phyloP scores from a whole-genome alignment of 1,140 invertebrate species.

The Amyelois transitella region DNA sequence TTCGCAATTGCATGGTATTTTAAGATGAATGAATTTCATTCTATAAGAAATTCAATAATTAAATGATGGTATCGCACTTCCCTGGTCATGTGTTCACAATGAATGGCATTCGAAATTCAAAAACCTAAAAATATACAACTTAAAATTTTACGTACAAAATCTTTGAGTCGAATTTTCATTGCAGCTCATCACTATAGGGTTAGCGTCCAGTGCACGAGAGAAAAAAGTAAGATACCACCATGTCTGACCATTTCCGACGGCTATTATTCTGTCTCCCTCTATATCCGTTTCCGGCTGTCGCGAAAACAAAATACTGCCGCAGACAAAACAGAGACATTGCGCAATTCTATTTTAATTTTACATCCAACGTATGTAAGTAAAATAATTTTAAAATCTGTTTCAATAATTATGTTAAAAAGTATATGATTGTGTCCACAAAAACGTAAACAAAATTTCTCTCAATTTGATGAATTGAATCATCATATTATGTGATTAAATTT shows the following conservation, averaged over 20 bases:
- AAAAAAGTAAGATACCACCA: constrained; percentile 67
- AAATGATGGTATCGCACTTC: constrained; percentile 2
- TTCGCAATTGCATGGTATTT: no score
- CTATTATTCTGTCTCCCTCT: constrained; percentile 73
- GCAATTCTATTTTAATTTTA: constrained; percentile 23
- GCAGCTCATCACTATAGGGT: constrained; percentile 32
- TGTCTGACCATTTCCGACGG: constrained; percentile 73
- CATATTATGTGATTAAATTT: no score
- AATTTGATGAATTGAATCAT: no score
- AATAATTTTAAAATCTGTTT: no score
- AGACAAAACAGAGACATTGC: constrained; percentile 43
- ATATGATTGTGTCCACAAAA: no score
- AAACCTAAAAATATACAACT: not conserved
- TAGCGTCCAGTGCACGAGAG: constrained; percentile 58
- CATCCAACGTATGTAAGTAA: constrained; percentile 8
- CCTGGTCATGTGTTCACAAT: not conserved
- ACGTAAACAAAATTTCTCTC: no score
- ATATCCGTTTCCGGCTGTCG: constrained; percentile 71
- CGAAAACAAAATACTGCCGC: constrained; percentile 64
- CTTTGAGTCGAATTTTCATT: not conserved
- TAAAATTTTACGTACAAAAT: not conserved
- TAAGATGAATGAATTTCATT: not conserved
- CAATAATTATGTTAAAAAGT: no score
- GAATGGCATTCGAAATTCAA: not conserved
- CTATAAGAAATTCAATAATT: constrained; percentile 3